Evolutionary conservation across 2,113 vertebrate species (phyloP), one percentile per base, ranked within the genome.

Genomic region (Megalops atlanticus): DNA sequence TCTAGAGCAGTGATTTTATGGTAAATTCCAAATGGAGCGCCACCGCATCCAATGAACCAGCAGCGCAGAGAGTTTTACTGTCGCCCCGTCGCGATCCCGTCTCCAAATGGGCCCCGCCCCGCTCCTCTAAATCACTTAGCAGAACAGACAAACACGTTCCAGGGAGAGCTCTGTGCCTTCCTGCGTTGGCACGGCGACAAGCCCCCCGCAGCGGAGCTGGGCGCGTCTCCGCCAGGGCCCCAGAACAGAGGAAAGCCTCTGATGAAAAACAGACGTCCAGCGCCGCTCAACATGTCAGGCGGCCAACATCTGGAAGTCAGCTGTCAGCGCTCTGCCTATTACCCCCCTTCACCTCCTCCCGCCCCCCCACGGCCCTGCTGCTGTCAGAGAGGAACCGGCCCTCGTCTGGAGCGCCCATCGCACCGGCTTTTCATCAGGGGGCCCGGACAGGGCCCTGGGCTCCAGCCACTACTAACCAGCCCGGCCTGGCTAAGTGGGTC

Each of bases 241-340:
- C 64, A 75, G 40, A 82, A 83, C 81, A 84, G n/a, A n/a, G 64
- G 87, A 85, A 87, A 86, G 77, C 68, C 81, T 86, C 75, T 92
- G 91, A 94, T 92, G 87, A 86, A 86, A 89, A 93, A 76, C 93
- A 94, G 92, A 93, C 80, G 49, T 54, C n/a, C n/a, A 38, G 31
- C 83, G 81, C 84, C 52, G 77, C 74, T 31, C 77, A 43, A 16
- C 45, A 49, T 8, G 8, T 12, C 8, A 49, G 45, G 83, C 85
- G 87, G 85, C 82, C 84, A 90, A 93, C 93, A 94, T 94, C 93
- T 94, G 93, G 92, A 92, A 91, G 88, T 92, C 92, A 94, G 91
- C 93, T 93, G 93, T 93, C 91, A 92, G 82, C 82, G 68, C 84
- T 16, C 45, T 16, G 8, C 45, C 16, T 49, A 16, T 49, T 49